Base-by-base conservation (phyloP, 2,888 invertebrate species). In the Perithous albicinctus region DNA sequence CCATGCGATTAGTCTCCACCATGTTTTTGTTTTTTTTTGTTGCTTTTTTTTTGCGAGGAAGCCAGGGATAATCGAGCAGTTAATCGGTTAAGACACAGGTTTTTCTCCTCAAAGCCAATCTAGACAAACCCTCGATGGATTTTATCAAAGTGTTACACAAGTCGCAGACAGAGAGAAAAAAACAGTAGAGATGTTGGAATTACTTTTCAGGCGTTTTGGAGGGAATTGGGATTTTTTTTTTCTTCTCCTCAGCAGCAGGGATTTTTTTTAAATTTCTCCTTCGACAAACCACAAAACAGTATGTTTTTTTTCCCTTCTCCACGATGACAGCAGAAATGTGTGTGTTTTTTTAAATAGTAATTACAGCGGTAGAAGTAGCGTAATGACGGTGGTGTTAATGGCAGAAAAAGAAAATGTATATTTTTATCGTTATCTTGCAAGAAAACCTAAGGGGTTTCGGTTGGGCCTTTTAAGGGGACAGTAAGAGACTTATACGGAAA, bases 1-100 rank as follows among this genome's bases (percentile, higher is more conserved):
- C 89, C 90, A 90, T 90, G 90, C 90, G 84, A 88, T 90, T 90
- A 90, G 88, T 90, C 86, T 84, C 63, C 69, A 41, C 20, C 12
- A 41, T 51, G 15, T 38, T n/a, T n/a, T n/a, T n/a, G n/a, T n/a
- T n/a, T n/a, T n/a, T n/a, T n/a, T n/a, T n/a, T n/a, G n/a, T n/a
- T n/a, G n/a, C n/a, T n/a, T n/a, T n/a, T n/a, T n/a, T n/a, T n/a
- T 61, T 48, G 46, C 46, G 38, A 69, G 38, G 56, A 70, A 70
- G 69, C 69, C 69, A 29, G 41, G 56, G 48, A 63, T 67, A 38
- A 59, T 78, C 64, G 82, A 75, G 51, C 69, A 63, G 72, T 78
- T 67, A 76, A 67, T 74, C 67, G 54, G 54, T 51, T 48, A 67
- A 75, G 69, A 66, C 77, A 64, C 61, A 46, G 66, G 63, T 76